Conservation (phyloP, 2,113 vertebrate genomes). For the Speoplatyrhinus poulsoni region DNA sequence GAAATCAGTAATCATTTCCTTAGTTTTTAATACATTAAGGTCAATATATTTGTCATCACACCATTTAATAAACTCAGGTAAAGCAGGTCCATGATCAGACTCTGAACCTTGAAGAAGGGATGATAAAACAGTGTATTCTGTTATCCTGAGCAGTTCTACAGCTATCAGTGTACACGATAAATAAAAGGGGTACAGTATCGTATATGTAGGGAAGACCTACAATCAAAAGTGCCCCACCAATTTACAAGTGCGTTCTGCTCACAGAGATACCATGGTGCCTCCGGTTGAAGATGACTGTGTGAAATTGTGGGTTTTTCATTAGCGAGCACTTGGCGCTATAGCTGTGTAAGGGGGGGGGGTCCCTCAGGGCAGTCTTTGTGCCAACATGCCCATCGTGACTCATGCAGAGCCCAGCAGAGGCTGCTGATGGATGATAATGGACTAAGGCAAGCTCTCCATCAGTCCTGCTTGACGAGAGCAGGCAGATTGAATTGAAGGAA, state of each 20-base stretch:
- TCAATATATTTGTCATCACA: no score
- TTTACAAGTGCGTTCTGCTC: conserved; percentile 4
- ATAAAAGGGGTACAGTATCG: no score
- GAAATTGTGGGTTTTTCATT: conserved; percentile 60
- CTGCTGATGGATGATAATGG: conserved; percentile 56
- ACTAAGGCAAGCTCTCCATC: conserved; percentile 40
- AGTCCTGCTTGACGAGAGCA: conserved; percentile 49
- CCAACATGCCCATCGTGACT: conserved; percentile 67
- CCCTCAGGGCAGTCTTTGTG: conserved; percentile 64
- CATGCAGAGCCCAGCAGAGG: conserved; percentile 43
- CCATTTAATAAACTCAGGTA: no score
- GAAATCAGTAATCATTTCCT: no score
- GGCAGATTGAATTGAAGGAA: conserved; percentile 52
- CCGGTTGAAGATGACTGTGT: conserved; percentile 29
- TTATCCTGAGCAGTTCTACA: no score
- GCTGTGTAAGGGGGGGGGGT: conserved; percentile 29
- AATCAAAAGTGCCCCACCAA: background rate
- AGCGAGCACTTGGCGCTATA: conserved; percentile 34
- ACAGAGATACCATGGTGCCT: conserved; percentile 2
- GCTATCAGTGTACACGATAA: no score
- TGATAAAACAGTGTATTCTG: no score
- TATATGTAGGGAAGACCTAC: background rate
- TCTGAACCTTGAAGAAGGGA: no score
- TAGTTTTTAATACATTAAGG: no score
- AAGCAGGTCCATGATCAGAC: no score